Percentiles rank a stretch among this genome's conserved stretches.
Evolutionary conservation across 2,797 vertebrate genomes (phyloP).

Genomic region (Hafferia zeledoni): DNA sequence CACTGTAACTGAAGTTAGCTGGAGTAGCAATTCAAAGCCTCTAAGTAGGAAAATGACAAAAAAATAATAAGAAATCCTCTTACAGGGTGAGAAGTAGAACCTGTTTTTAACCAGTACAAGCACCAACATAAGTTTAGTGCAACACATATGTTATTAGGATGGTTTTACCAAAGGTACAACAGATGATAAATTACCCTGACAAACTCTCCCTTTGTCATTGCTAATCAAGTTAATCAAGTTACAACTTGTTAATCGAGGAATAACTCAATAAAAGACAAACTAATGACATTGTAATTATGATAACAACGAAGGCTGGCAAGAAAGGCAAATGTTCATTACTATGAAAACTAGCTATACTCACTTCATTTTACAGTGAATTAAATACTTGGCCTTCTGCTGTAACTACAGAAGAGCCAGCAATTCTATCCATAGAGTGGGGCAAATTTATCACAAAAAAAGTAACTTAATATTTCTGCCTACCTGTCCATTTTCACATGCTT

Average conservation of each 20-base stretch:
- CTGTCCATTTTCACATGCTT: conserved; percentile 96
- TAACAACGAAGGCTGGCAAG: conserved; percentile 64
- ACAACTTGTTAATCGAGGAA: conserved; percentile 73
- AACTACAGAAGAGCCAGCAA: not conserved
- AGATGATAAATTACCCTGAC: conserved; percentile 70
- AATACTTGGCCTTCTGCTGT: not conserved
- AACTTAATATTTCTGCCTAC: conserved; percentile 72
- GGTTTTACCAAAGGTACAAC: conserved; percentile 65
- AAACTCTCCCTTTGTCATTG: conserved; percentile 64
- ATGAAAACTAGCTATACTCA: conserved; percentile 5
- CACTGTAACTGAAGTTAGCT: not conserved
- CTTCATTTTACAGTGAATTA: conserved; percentile 10
- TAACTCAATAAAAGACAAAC: conserved; percentile 68
- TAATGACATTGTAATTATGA: conserved; percentile 72
- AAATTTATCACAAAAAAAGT: not conserved
- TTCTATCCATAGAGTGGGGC: not conserved
- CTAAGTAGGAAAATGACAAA: not conserved
- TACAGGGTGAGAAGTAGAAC: conserved; percentile 15
- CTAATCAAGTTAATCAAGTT: conserved; percentile 70
- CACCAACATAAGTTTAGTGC: conserved; percentile 54
- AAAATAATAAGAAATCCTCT: not conserved
- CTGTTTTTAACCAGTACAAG: conserved; percentile 51
- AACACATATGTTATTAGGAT: conserved; percentile 31
- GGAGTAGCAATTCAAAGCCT: conserved; percentile 2
- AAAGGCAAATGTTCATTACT: conserved; percentile 32